Conservation (phyloP, 2,888 invertebrate species). For the Hemicrepidius hirtus region DNA sequence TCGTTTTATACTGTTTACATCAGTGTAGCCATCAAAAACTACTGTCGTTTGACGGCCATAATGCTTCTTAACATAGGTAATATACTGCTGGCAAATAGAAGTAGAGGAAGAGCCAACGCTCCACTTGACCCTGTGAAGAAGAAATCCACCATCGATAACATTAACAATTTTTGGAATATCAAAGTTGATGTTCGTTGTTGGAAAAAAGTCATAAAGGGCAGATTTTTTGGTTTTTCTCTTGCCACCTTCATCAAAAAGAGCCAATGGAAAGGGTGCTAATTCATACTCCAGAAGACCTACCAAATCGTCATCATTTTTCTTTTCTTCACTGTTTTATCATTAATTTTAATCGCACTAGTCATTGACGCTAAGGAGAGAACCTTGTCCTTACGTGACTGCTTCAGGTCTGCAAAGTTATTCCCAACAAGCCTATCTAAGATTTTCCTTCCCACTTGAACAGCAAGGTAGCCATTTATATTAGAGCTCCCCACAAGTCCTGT, state of each 20-base stretch:
- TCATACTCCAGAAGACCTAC: background rate
- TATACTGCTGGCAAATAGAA: constrained; percentile 45
- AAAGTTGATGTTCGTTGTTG: too few species aligned
- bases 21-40: constrained; percentile 39
- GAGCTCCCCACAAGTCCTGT: too few species aligned
- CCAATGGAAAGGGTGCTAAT: background rate
- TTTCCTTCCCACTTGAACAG: background rate
- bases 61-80: constrained; percentile 29
- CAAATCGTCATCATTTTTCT: constrained; percentile 11
- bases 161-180: too few species aligned
- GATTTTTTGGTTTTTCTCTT: constrained; percentile 14
- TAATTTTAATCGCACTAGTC: background rate
- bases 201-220: background rate
- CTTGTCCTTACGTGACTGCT: too few species aligned
- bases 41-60: constrained; percentile 23
- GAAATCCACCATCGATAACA: too few species aligned
- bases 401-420: background rate
- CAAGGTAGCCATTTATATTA: background rate
- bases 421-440: background rate
- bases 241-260: constrained; percentile 4
- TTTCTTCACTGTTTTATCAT: constrained; percentile 4
- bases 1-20: constrained; percentile 49
- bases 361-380: too few species aligned
- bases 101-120: too few species aligned
- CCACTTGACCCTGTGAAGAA: too few species aligned